Conservation (phyloP, 2,797 vertebrate genomes). For the Orestias chungarensis region DNA sequence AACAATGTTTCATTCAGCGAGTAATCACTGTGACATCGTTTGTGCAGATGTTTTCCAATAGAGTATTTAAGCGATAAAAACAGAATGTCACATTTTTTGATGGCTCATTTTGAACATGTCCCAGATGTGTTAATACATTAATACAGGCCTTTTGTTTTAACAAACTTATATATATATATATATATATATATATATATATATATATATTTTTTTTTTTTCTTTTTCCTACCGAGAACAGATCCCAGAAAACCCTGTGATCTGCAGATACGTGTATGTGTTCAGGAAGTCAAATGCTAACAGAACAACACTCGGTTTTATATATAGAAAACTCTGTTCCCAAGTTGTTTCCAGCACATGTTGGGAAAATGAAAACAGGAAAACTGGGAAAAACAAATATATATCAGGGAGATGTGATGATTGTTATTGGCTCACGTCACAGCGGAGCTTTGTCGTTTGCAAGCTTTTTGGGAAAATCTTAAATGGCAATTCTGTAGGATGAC, state of each 20-base stretch:
- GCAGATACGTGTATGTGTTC: background rate
- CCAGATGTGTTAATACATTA: no score
- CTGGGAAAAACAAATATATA: background rate
- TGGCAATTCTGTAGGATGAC: no score
- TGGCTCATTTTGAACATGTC: no score
- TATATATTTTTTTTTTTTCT: no score
- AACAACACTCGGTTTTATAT: background rate
- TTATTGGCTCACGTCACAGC: background rate
- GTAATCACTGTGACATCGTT: no score
- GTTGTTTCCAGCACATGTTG: background rate
- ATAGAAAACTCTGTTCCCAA: background rate
- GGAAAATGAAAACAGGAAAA: background rate
- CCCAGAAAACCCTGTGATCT: background rate
- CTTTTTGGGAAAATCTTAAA: background rate
- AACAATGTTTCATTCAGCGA: no score
- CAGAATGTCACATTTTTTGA: no score
- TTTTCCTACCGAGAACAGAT: background rate
- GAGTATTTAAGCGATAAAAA: no score
- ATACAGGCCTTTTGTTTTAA: no score
- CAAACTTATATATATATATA: no score
- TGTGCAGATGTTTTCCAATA: no score
- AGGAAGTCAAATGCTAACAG: background rate
- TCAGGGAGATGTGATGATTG: background rate
- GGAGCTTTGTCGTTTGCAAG: constrained; percentile 1
- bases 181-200: no score